phyloP scores from a whole-genome alignment of 2,888 invertebrate species.

The Rugalucina vietnamica region DNA sequence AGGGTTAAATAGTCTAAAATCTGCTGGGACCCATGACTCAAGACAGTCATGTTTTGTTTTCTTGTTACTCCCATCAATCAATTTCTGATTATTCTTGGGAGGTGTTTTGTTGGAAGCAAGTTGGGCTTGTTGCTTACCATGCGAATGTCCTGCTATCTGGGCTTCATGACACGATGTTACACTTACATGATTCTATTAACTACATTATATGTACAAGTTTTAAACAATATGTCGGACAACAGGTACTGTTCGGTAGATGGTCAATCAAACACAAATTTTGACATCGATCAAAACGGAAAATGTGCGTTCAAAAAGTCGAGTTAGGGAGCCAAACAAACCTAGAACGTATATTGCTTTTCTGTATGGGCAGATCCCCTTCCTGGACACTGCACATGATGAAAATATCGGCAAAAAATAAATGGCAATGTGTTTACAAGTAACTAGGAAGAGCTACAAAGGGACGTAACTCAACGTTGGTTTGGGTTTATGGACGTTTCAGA shows the following conservation, averaged over 20 bases:
- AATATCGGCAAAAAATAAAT: not conserved
- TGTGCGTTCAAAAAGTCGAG: not conserved
- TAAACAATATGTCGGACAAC: not conserved
- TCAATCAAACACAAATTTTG: not conserved
- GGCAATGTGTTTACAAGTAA: not conserved
- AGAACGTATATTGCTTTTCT: not conserved
- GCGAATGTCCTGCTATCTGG: no score
- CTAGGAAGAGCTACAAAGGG: no score
- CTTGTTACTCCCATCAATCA: no score
- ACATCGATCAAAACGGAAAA: not conserved
- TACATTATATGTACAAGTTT: not conserved
- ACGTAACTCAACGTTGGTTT: no score
- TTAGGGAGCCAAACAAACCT: not conserved
- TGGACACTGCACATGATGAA: constrained; percentile 39
- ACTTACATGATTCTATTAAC: not conserved
- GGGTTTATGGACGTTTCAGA: no score
- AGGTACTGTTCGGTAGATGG: not conserved
- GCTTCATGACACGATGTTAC: no score
- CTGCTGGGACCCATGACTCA: no score
- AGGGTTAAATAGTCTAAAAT: no score
- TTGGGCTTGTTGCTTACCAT: no score
- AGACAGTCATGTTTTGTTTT: no score
- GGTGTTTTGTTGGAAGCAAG: no score
- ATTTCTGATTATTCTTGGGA: no score
- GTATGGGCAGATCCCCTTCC: constrained; percentile 33